These are phyloP conservation scores for Rhegmatorhina hoffmannsi DNA, from an alignment of 2,113 vertebrate genomes.

Conservation along the genomic window DNA sequence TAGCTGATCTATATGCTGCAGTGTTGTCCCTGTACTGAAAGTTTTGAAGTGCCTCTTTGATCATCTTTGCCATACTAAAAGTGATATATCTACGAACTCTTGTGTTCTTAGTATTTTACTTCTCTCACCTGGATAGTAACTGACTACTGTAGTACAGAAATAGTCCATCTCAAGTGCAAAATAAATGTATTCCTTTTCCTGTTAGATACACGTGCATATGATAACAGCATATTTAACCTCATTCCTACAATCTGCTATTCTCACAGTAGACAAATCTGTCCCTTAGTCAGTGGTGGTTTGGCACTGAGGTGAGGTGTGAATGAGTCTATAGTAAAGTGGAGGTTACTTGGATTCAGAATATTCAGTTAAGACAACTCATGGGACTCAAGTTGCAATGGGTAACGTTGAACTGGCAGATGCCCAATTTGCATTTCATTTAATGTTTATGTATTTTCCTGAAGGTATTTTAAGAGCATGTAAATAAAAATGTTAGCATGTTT, in stretches of 20 bases:
- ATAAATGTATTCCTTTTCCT: background rate
- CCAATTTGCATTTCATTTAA: conserved; percentile 58
- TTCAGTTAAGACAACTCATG: background rate
- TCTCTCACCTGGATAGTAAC: background rate
- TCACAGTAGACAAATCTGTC: conserved; percentile 32
- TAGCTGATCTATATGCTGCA: background rate
- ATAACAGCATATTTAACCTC: conserved; percentile 9
- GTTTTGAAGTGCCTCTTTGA: background rate
- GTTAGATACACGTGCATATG: background rate
- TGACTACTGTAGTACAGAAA: background rate
- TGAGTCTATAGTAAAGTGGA: background rate
- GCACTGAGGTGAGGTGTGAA: conserved; percentile 33
- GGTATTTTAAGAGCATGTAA: conserved; percentile 55
- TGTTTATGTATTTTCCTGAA: conserved; percentile 54
- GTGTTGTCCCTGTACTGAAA: background rate
- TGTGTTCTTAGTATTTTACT: background rate
- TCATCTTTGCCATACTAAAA: background rate
- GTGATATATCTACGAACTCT: background rate
- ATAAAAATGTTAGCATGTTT: conserved; percentile 55
- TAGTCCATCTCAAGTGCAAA: background rate
- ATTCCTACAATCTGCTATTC: background rate
- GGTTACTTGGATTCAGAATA: conserved; percentile 2
- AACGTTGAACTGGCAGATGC: conserved; percentile 54
- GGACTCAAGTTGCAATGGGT: background rate
- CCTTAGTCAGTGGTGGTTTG: conserved; percentile 11